Evolutionary conservation across 2,113 vertebrate genomes (phyloP), one percentile per base, ranked within the genome.

Genomic region (Sardina pilchardus): DNA sequence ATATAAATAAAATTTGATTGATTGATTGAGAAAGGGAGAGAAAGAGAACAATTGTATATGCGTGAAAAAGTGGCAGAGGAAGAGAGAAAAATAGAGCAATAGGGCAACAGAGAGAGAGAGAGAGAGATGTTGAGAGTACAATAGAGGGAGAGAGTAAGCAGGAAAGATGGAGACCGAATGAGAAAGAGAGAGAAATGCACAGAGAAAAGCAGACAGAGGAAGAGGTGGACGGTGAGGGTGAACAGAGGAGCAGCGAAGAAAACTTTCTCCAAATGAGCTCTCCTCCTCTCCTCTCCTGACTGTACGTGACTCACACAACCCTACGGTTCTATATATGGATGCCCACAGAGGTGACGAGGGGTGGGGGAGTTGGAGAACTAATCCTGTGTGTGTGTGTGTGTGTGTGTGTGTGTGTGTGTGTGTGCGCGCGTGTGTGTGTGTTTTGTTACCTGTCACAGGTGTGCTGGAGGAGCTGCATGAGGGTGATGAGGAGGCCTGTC

Each of bases 371-470:
- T 6, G 67, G 26, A n/a, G 7, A n/a, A 26, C 2, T 9, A 26
- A 26, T 9, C 59, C 59, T 6, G 10, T 8, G 26, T 75, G 67
- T 75, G 67, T 75, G 71, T 78, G 71, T 34, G 71, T 75, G 67
- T 75, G 45, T 24, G 36, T 84, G 83, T 26, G 83, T 80, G 67
- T 80, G 83, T 78, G 63, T 82, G n/a, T 56, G 67, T 8, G 48
- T 67, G 63, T 80, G 43, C 42, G 81, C 48, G 50, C 75, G 48
- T 71, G 36, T 6, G 53, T 48, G 39, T 16, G 17, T 36, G 63
- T 30, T 9, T 4, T 14, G 24, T 56, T 94, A 99, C 98, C 97
- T 97, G 96, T 98, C 96, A 80, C 95, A 93, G 83, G 94, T 93
- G n/a, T 91, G 91, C 82, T 88, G 5, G 6, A 96, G 94, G 42